Conservation (phyloP, 1,140 invertebrate genomes). For the Zaprionus nigranus region DNA sequence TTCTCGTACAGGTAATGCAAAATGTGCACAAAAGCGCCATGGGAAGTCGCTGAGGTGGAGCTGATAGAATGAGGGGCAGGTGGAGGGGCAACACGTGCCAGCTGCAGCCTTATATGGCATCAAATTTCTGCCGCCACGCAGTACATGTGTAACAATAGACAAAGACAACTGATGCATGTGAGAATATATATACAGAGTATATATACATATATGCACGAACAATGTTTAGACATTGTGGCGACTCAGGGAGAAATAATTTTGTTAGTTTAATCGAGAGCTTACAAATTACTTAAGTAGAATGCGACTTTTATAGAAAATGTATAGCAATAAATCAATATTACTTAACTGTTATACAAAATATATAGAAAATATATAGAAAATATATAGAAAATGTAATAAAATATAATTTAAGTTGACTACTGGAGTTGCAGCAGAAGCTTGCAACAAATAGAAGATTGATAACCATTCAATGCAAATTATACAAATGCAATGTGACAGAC, state of each 20-base stretch:
- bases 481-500: conserved; percentile 3
- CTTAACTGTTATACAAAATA: too few species aligned
- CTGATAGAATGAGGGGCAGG: neutral
- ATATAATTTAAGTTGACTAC: neutral
- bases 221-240: neutral
- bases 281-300: neutral
- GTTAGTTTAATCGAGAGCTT: neutral
- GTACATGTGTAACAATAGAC: conserved; percentile 49
- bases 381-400: neutral
- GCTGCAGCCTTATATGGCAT: conserved; percentile 62
- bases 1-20: conserved; percentile 25
- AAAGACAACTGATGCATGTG: conserved; percentile 28
- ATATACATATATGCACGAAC: neutral
- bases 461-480: neutral
- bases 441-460: neutral
- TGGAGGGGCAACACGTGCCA: conserved; percentile 24
- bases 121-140: conserved; percentile 19
- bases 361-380: too few species aligned
- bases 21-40: neutral
- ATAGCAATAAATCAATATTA: too few species aligned
- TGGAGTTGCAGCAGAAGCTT: neutral
- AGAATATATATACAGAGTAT: neutral
- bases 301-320: neutral
- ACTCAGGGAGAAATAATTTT: neutral
- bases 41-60: neutral